Percentiles rank a stretch among this genome's conserved stretches.
Evolutionary conservation across 2,888 invertebrate genomes (phyloP).

Genomic region (Aleiodes leptofemur): DNA sequence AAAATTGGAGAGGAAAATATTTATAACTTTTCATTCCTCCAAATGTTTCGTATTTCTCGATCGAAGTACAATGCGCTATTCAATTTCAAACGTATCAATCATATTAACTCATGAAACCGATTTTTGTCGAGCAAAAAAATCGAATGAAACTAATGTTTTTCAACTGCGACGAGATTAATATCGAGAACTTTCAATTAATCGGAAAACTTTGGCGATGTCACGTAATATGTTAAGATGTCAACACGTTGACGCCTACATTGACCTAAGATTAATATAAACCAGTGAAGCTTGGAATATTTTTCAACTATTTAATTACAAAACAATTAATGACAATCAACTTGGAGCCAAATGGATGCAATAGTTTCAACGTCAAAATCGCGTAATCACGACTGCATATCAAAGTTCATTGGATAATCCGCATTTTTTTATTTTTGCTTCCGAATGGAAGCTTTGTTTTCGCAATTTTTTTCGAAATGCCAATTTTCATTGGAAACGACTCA

Average conservation of each 20-base stretch:
- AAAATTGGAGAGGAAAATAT: too few relatives aligned
- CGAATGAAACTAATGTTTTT: too few relatives aligned
- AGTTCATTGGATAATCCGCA: constrained; percentile 8
- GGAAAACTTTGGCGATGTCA: background rate
- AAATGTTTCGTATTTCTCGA: too few relatives aligned
- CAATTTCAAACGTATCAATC: too few relatives aligned
- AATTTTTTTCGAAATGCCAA: too few relatives aligned
- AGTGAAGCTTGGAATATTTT: background rate
- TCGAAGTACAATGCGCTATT: too few relatives aligned
- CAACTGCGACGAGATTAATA: too few relatives aligned
- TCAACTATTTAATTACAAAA: background rate
- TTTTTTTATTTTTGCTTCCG: constrained; percentile 24
- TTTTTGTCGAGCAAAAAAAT: too few relatives aligned
- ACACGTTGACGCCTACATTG: constrained; percentile 11
- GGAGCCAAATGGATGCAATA: constrained; percentile 9
- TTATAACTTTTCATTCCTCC: too few relatives aligned
- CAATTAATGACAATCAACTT: background rate
- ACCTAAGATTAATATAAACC: constrained; percentile 19
- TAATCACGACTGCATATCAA: constrained; percentile 22
- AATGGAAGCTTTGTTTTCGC: too few relatives aligned
- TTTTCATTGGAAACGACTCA: too few relatives aligned
- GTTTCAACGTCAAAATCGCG: constrained; percentile 20
- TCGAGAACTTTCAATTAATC: background rate
- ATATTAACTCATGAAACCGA: too few relatives aligned
- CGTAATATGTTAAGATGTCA: background rate